phyloP scores from a whole-genome alignment of 2,797 vertebrate genomes.

The Sebastes cheni region DNA sequence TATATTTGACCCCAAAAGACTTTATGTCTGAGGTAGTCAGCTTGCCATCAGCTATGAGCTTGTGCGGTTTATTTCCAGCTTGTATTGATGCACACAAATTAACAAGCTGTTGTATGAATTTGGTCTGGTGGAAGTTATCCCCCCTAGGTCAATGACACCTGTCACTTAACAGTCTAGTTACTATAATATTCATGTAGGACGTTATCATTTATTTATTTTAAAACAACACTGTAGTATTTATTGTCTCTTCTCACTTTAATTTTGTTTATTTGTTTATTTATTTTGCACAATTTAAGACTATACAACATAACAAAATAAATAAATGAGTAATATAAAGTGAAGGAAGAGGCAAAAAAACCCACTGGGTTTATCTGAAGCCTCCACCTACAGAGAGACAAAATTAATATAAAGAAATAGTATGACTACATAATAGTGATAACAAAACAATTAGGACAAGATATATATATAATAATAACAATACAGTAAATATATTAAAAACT shows the following conservation, averaged over 20 bases:
- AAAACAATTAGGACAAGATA: too few species aligned
- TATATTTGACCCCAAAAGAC: slow-evolving; percentile 36
- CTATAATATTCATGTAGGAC: neutral
- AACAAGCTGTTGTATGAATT: neutral
- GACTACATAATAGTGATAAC: too few species aligned
- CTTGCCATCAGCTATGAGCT: neutral
- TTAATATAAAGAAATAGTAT: too few species aligned
- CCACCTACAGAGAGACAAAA: too few species aligned
- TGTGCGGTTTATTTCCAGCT: neutral
- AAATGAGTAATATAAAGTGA: too few species aligned
- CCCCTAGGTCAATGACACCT: slow-evolving; percentile 77
- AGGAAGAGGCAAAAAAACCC: too few species aligned
- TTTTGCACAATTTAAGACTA: too few species aligned
- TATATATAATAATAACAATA: too few species aligned
- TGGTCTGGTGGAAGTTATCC: slow-evolving; percentile 56
- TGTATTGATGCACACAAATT: neutral
- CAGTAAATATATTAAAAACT: too few species aligned
- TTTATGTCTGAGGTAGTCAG: slow-evolving; percentile 8
- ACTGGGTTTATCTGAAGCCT: too few species aligned
- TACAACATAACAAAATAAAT: too few species aligned
- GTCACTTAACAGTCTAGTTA: slow-evolving; percentile 46
- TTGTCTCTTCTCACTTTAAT: neutral
- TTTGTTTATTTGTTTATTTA: too few species aligned
- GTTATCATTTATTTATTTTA: neutral
- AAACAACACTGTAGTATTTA: neutral